Base-by-base conservation (phyloP, 2,888 invertebrate genomes). In the Diarsia mendica region DNA sequence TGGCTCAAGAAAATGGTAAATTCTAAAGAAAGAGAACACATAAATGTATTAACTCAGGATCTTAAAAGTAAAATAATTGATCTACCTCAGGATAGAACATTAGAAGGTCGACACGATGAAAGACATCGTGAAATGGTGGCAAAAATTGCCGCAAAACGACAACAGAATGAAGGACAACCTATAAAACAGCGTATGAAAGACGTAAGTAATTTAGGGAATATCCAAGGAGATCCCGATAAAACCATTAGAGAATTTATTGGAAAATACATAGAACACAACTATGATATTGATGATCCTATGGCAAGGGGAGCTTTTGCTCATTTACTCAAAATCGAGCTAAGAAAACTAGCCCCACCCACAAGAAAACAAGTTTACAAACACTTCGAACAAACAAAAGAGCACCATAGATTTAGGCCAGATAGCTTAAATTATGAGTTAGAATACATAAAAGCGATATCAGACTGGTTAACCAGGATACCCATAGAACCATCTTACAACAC, bases 391-490 rank as follows among this genome's bases (percentile, higher is more conserved):
- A 72, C 81, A 20, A 68, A 75, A 66, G 49, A 70, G 44, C 79
- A 88, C 64, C 85, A 88, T 9, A 72, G 77, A 15, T 88, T 91
- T 68, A 80, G 85, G 13, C 83, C 88, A 3, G 79, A 87, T 5
- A 90, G 85, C 60, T 84, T 94, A 44, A 83, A 84, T 8, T 88
- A 79, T 77, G 94, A 94, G 83, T 80, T 94, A 48, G 87, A 92
- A 72, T 93, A 93, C 53, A 91, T 94, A 11, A 92, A 91, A 78
- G 85, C 90, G 48, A 87, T 95, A 77, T 91, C 93, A 15, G 93
- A 94, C 85, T 94, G 94, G 93, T 85, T 95, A n/a, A 94, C 91
- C 71, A 89, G 87, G 61, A 81, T 93, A 81, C 93, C 93, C 3
- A 82, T 94, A 33, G 85, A 90, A 23, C 65, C 83, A 53, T 79